Conservation (phyloP, 2,797 vertebrate species). For the Coilia nasus region DNA sequence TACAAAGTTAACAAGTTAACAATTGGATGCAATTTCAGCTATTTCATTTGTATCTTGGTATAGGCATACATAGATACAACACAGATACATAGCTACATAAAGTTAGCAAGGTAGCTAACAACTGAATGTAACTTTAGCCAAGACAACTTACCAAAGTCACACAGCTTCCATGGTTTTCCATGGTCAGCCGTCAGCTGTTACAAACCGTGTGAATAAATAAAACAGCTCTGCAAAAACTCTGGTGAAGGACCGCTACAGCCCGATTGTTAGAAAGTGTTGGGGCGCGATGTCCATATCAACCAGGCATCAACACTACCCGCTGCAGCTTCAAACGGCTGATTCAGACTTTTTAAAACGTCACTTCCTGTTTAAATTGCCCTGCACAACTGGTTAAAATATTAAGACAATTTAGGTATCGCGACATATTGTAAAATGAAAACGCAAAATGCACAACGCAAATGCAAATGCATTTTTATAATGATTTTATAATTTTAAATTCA, state of each 20-base stretch:
- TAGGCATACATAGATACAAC: no score
- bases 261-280: neutral
- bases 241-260: neutral
- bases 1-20: no score
- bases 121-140: no score
- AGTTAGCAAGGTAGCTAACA: no score
- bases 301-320: conserved; percentile 6
- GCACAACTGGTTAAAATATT: neutral
- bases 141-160: neutral
- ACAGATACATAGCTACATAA: neutral
- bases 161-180: neutral
- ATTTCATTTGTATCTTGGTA: no score
- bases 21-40: no score
- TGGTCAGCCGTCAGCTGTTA: neutral
- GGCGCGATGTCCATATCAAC: conserved; percentile 19
- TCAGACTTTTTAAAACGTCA: conserved; percentile 57
- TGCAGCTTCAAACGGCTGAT: neutral
- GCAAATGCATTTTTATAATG: no score
- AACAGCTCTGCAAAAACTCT: neutral
- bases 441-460: no score
- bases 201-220: neutral
- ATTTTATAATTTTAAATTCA: no score
- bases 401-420: no score
- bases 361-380: conserved; percentile 71
- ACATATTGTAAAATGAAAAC: no score